Evolutionary conservation across 2,113 vertebrate genomes (phyloP).

Genomic region (Okapia johnstoni): DNA sequence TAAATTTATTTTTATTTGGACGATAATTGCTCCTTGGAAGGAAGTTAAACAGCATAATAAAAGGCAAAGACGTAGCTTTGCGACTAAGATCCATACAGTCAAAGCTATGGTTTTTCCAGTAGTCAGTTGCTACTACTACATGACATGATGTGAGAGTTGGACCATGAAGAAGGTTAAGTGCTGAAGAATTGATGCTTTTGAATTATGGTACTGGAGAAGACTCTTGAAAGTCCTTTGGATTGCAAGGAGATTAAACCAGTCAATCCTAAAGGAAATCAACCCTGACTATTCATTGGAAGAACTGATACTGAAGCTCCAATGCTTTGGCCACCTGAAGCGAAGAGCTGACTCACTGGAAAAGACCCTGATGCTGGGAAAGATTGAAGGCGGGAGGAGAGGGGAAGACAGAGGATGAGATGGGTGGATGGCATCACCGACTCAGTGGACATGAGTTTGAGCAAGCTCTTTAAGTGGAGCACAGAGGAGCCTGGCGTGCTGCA

Average conservation of each 20-base stretch:
- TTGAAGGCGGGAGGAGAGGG: background rate
- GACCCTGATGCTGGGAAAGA: background rate
- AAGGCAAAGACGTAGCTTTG: background rate
- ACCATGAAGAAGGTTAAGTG: background rate
- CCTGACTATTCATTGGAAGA: background rate
- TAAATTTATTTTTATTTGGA: background rate
- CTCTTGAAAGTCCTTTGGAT: background rate
- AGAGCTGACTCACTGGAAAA: background rate
- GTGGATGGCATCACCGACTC: background rate
- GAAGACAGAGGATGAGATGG: background rate
- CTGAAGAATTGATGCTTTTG: background rate
- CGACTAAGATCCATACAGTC: accelerated
- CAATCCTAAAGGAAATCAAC: background rate
- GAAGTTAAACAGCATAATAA: background rate
- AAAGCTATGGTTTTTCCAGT: background rate
- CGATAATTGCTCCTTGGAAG: background rate
- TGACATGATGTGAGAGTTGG: background rate
- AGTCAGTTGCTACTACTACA: background rate
- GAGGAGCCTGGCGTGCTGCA: background rate
- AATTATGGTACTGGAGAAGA: background rate
- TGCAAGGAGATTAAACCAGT: background rate
- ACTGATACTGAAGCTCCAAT: background rate
- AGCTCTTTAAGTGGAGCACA: background rate
- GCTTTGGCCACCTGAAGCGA: background rate
- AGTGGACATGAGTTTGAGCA: background rate